Conservation (phyloP, 2,888 invertebrate species). For the Cheilosia vernalis region DNA sequence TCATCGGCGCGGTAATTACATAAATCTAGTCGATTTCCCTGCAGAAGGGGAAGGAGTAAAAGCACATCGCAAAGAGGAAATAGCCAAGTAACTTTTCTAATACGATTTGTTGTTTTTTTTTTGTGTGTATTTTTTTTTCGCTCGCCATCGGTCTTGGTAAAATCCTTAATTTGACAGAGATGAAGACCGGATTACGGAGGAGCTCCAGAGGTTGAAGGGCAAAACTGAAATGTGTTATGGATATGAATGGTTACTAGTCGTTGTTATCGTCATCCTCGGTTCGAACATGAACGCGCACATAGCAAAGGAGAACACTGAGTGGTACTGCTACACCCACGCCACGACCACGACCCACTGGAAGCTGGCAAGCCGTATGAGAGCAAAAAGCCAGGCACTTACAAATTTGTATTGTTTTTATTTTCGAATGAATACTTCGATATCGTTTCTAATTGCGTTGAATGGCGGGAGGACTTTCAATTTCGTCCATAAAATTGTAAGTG, state of each 20-base stretch:
- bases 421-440: slow-evolving; percentile 6
- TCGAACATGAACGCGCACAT: neutral
- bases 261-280: slow-evolving; percentile 24
- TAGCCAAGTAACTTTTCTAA: slow-evolving; percentile 57
- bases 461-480: slow-evolving; percentile 31
- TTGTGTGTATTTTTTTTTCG: neutral
- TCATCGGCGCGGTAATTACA: slow-evolving; percentile 64
- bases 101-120: slow-evolving; percentile 37
- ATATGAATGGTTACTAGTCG: slow-evolving; percentile 65
- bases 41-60: slow-evolving; percentile 36
- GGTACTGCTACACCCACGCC: no score
- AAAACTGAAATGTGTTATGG: slow-evolving; percentile 59
- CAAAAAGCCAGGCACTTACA: no score
- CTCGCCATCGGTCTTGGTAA: slow-evolving; percentile 1
- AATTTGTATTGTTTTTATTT: neutral
- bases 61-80: slow-evolving; percentile 59
- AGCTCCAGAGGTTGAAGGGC: slow-evolving; percentile 53
- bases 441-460: slow-evolving; percentile 36
- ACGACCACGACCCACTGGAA: no score
- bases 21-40: slow-evolving; percentile 63
- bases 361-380: no score
- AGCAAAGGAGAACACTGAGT: no score
- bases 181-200: slow-evolving; percentile 34
- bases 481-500: slow-evolving; percentile 13
- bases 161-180: slow-evolving; percentile 56